Conservation (phyloP, 2,113 vertebrate genomes). For the Chamaetylas fuelleborni region DNA sequence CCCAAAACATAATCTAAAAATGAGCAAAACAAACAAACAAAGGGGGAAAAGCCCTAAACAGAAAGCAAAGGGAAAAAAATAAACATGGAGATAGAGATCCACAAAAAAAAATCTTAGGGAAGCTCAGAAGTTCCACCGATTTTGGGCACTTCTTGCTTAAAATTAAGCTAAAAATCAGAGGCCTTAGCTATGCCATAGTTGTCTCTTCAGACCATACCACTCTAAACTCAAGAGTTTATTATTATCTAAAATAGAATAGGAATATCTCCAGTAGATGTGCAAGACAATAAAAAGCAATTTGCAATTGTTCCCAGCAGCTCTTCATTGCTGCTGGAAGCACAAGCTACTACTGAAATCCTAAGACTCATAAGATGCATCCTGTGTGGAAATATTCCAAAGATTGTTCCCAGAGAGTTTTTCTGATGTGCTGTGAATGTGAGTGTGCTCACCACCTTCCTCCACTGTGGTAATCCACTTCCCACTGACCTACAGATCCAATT, state of each 20-base stretch:
- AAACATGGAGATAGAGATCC: background rate
- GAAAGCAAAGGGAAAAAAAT: background rate
- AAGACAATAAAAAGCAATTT: background rate
- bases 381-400: background rate
- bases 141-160: background rate
- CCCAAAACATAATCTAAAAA: background rate
- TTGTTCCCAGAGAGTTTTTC: background rate
- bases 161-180: background rate
- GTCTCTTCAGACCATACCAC: background rate
- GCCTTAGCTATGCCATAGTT: background rate
- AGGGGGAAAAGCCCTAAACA: background rate
- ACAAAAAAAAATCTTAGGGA: background rate
- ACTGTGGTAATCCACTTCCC: background rate
- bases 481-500: slow-evolving; percentile 45
- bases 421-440: background rate
- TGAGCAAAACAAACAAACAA: background rate
- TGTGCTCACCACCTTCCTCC: background rate
- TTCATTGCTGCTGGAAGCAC: background rate
- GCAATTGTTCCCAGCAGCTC: background rate
- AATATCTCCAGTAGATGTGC: background rate
- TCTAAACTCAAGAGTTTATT: background rate
- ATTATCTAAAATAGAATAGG: background rate
- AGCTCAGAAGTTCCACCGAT: background rate
- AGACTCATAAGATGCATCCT: background rate
- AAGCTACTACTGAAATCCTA: background rate